Percentiles rank a stretch among this genome's conserved stretches.
These are phyloP conservation scores for Notothenia coriiceps DNA, from an alignment of 2,113 vertebrate species.

Conservation along the genomic window DNA sequence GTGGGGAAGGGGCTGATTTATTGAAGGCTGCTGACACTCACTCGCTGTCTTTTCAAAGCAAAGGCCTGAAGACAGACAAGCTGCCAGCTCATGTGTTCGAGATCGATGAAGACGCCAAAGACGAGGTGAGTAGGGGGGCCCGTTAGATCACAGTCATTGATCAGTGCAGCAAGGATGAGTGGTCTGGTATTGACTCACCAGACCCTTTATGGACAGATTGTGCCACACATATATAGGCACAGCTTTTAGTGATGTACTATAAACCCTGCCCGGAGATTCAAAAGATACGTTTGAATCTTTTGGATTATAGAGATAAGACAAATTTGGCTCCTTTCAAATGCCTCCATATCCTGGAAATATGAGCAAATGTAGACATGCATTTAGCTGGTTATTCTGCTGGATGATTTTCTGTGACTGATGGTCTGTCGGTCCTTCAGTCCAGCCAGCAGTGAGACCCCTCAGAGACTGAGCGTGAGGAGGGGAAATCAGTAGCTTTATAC, in stretches of 20 bases:
- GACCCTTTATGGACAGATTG: background rate
- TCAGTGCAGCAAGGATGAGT: conserved; percentile 7
- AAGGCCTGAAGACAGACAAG: conserved; percentile 95
- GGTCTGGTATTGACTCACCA: background rate
- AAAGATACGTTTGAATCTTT: background rate
- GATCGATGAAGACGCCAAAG: conserved; percentile 96
- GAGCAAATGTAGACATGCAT: background rate
- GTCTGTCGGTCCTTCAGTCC: background rate
- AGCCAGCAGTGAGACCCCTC: background rate
- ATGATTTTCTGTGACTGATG: conserved; percentile 23
- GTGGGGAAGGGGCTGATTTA: conserved; percentile 8
- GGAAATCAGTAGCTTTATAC: conserved; percentile 59
- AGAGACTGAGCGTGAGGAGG: conserved; percentile 25
- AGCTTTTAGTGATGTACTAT: conserved; percentile 17
- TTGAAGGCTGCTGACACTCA: conserved; percentile 12
- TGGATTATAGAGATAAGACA: background rate
- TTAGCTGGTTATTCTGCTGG: background rate
- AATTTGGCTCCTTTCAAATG: background rate
- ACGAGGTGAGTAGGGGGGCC: conserved; percentile 82
- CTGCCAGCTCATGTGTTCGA: conserved; percentile 94
- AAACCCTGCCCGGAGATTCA: background rate
- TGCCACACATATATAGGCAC: too few relatives aligned
- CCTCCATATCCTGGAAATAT: background rate
- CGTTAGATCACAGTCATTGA: conserved; percentile 15
- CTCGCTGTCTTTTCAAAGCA: conserved; percentile 83